These are phyloP conservation scores for Acromyrmex echinatior DNA, from an alignment of 1,140 invertebrate genomes.

Conservation along the genomic window DNA sequence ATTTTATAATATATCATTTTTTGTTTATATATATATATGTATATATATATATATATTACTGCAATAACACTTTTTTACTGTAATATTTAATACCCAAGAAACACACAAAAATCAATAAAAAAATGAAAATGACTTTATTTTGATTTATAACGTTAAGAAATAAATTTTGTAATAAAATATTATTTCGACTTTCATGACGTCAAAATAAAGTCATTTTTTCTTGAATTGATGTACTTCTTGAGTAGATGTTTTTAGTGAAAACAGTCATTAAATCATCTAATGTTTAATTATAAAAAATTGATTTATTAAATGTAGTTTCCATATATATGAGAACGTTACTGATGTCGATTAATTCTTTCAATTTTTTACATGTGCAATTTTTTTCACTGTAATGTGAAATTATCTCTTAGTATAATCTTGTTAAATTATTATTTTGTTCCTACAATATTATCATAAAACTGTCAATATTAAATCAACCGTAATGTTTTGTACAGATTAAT, in stretches of 20 bases:
- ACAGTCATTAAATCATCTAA: neutral
- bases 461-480: neutral
- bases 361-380: neutral
- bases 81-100: too few species aligned
- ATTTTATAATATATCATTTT: neutral
- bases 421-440: neutral
- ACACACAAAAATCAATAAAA: too few species aligned
- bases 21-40: neutral
- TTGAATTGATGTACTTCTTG: too few species aligned
- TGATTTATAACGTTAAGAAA: too few species aligned
- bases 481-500: slow-evolving; percentile 20
- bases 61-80: neutral
- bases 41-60: neutral
- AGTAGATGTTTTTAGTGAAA: neutral
- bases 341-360: neutral
- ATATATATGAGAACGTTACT: neutral
- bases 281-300: neutral
- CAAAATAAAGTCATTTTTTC: too few species aligned
- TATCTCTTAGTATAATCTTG: slow-evolving; percentile 6
- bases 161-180: too few species aligned
- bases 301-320: neutral
- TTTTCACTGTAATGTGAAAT: neutral
- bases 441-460: slow-evolving; percentile 26
- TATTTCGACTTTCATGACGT: too few species aligned
- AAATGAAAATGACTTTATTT: too few species aligned